Base-by-base conservation (phyloP, 2,797 vertebrate species). In the Hyperoplus lanceolatus region DNA sequence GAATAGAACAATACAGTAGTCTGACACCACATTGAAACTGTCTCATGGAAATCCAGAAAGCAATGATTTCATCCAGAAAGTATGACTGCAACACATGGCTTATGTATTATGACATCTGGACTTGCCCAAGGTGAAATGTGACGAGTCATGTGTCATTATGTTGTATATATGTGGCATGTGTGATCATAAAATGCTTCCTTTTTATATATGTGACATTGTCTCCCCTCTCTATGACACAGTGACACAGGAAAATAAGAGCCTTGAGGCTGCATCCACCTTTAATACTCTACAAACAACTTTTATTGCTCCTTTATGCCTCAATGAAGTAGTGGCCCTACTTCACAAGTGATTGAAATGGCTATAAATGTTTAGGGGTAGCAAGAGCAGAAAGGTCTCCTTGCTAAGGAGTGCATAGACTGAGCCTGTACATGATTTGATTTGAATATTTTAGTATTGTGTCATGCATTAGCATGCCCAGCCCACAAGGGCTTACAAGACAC, bases 331-430 rank as follows among this genome's bases (percentile, higher is more conserved):
- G 53, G 59, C 65, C 38, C 67, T 80, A 55, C 72, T 82, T 90
- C 59, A 65, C 45, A 46, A 70, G 56, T 79, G 75, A 91, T 58
- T 81, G 73, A 87, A 87, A 80, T 16, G 56, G 38, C 75, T 69
- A 61, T 80, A 73, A 87, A 80, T 83, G 21, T 76, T 75, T 79
- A 45, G 42, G 60, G 43, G 54, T 29, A 50, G 57, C 0, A 13
- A 60, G 48, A 67, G 42, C 53, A 45, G 15, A 70, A 21, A 65
- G 36, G 46, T 70, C 66, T 53, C 39, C 18, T 82, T 82, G 80
- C 66, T 36, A 75, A 70, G 56, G 77, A 70, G 45, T 56, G n/a
- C 38, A 48, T 7, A 45, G 13, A 61, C 50, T 66, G 45, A 68
- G 61, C 42, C 48, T 46, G 51, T 14, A 54, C 29, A 29, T 29